These are phyloP conservation scores for Ditula angustiorana DNA, from an alignment of 2,888 invertebrate species.

Conservation along the genomic window DNA sequence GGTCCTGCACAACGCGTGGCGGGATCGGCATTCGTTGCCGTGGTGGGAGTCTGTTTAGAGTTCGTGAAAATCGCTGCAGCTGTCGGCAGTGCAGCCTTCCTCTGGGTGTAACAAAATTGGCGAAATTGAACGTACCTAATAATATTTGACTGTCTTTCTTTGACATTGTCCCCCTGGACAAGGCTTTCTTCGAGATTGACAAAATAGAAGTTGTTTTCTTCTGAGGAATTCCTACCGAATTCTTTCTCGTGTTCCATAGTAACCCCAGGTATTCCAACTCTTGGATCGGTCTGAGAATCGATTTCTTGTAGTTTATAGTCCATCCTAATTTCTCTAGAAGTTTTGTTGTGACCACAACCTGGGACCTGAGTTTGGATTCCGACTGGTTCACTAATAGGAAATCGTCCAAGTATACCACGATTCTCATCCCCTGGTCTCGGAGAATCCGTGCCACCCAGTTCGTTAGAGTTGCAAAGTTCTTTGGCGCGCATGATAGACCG, in stretches of 20 bases:
- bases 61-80: slow-evolving; percentile 6
- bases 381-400: slow-evolving; percentile 37
- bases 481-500: slow-evolving; percentile 47
- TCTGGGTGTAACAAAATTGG: slow-evolving; percentile 26
- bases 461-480: slow-evolving; percentile 45
- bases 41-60: neutral
- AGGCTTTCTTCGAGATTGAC: neutral
- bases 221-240: neutral
- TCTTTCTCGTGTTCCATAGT: neutral
- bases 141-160: slow-evolving; percentile 18
- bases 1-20: neutral
- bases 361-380: slow-evolving; percentile 1
- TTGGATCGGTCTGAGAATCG: slow-evolving; percentile 4
- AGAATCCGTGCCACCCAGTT: slow-evolving; percentile 48
- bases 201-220: neutral
- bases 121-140: slow-evolving; percentile 36
- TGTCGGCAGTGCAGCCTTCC: slow-evolving; percentile 37
- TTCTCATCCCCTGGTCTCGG: slow-evolving; percentile 24
- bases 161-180: neutral
- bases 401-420: too few relatives aligned
- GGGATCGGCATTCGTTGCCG: neutral
- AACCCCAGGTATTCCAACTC: slow-evolving; percentile 22
- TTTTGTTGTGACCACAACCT: slow-evolving; percentile 4
- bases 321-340: slow-evolving; percentile 28
- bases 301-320: slow-evolving; percentile 34